Conservation (phyloP, 2,888 invertebrate genomes). For the Xestia ashworthii region DNA sequence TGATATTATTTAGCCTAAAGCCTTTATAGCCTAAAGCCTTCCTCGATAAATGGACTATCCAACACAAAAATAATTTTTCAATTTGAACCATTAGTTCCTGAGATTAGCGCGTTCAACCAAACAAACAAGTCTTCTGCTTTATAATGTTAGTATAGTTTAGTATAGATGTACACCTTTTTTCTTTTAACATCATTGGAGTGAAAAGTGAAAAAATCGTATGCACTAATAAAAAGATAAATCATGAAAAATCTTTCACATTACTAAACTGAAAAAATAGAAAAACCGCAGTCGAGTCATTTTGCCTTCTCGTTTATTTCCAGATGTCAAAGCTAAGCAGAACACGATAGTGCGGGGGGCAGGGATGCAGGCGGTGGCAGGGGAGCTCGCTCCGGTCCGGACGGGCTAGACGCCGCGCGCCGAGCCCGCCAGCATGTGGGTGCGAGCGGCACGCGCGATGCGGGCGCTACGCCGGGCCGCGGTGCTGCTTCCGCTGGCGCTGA, state of each 20-base stretch:
- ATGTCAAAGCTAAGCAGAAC: slow-evolving; percentile 49
- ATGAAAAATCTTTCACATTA: neutral
- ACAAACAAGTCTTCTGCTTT: too few relatives aligned
- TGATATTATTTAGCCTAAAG: too few relatives aligned
- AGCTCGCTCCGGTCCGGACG: slow-evolving; percentile 48
- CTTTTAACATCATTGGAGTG: too few relatives aligned
- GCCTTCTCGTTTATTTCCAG: slow-evolving; percentile 38
- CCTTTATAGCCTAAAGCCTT: too few relatives aligned
- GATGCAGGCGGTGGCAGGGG: slow-evolving; percentile 60
- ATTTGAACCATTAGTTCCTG: too few relatives aligned
- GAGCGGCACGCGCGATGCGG: slow-evolving; percentile 83
- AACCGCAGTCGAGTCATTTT: neutral
- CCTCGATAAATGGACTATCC: too few relatives aligned
- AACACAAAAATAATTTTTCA: too few relatives aligned
- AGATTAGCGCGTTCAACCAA: too few relatives aligned
- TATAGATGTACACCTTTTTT: too few relatives aligned
- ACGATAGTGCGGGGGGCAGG: slow-evolving; percentile 57
- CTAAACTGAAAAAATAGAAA: neutral
- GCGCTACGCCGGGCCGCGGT: slow-evolving; percentile 86
- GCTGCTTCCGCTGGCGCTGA: slow-evolving; percentile 88
- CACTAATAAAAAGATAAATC: too few relatives aligned
- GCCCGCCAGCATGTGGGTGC: slow-evolving; percentile 81
- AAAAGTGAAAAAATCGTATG: too few relatives aligned
- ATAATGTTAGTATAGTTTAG: too few relatives aligned
- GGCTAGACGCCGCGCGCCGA: slow-evolving; percentile 55